Base-by-base conservation (phyloP, 2,888 invertebrate species). In the Sceliomorpha sp. region DNA sequence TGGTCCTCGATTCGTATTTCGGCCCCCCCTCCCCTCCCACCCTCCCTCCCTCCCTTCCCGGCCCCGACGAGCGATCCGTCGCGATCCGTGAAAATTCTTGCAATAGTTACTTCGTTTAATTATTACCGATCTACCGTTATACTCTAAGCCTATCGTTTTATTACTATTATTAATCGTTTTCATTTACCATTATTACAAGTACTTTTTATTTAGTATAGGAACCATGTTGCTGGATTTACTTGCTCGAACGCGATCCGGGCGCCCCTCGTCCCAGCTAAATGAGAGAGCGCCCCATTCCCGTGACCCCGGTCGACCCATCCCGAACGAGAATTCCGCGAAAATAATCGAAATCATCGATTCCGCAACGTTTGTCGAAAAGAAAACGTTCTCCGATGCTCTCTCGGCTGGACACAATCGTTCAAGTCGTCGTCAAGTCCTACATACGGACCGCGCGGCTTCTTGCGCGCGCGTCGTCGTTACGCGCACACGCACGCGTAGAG, bases 171-270 rank as follows among this genome's bases (percentile, higher is more conserved):
- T 80, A 79, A 44, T 79, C 62, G 70, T 76, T 70, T 77, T 74
- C 73, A 60, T 59, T 78, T 70, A 73, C 72, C 64, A 72, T 72
- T 72, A 69, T 71, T 72, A 85, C 83, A 84, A 84, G 78, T 84
- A 84, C 75, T 83, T 76, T 83, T 72, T 84, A 84, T 84, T 84
- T 81, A 84, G 84, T 84, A 86, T 86, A 86, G 85, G 85, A 86
- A 86, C 86, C 85, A 86, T 86, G 84, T 84, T 83, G 79, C 80
- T 86, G 85, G 85, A 84, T 85, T 81, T 81, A 79, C 72, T 75
- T 72, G 74, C 63, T 44, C 55, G 47, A 42, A 56, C 42, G 32
- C 44, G 51, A 40, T 29, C 39, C 26, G n/a, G 27, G 34, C 26
- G 44, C 42, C 53, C 68, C 64, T 40, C 60, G 60, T 51, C 59